Conservation (phyloP, 35 echinoderm and acorn worm species). For the Eucidaris tribuloides region DNA sequence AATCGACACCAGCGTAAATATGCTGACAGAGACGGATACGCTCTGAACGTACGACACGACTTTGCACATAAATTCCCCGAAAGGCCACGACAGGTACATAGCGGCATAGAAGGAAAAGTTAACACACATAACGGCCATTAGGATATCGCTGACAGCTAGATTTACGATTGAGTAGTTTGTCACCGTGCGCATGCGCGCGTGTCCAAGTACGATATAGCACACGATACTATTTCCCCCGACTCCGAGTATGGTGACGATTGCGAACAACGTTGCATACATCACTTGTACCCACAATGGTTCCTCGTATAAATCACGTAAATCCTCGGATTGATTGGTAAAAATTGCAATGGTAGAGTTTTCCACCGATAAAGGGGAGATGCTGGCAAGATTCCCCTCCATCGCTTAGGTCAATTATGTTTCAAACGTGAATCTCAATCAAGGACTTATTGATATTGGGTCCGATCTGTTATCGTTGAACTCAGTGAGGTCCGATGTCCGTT, state of each 20-base stretch:
- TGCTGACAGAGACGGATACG: slow-evolving; percentile 92
- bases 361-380: no score
- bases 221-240: slow-evolving; percentile 85
- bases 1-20: slow-evolving; percentile 92
- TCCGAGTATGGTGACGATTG: slow-evolving; percentile 64
- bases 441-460: no score
- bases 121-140: slow-evolving; percentile 92
- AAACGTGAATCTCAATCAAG: no score
- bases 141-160: slow-evolving; percentile 82
- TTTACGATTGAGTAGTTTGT: slow-evolving; percentile 99
- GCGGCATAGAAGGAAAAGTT: slow-evolving; percentile 85
- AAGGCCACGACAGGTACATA: slow-evolving; percentile 64
- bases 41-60: slow-evolving; percentile 74
- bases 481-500: no score
- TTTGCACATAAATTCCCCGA: slow-evolving; percentile 79
- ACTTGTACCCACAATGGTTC: slow-evolving; percentile 70
- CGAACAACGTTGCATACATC: slow-evolving; percentile 54
- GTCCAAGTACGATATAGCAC: slow-evolving; percentile 91
- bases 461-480: no score
- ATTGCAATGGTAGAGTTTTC: no score
- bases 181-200: slow-evolving; percentile 92
- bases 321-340: not conserved
- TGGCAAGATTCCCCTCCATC: no score
- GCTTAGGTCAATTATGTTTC: no score
- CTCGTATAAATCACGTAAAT: slow-evolving; percentile 18